Evolutionary conservation across 2,888 invertebrate genomes (phyloP).

Genomic region (Tanypteryx hageni): DNA sequence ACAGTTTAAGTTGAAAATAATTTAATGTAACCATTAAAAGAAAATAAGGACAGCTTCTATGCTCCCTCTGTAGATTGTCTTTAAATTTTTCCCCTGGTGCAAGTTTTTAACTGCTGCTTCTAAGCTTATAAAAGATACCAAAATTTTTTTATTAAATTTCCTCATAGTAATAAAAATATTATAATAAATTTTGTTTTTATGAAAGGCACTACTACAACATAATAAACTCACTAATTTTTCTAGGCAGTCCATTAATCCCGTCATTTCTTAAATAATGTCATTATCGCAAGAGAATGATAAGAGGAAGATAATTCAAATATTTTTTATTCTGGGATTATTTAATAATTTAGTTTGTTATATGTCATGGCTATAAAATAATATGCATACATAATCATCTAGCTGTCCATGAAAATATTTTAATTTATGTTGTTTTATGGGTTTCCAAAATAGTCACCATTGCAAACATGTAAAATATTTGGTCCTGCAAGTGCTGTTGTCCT

Average conservation of each 20-base stretch:
- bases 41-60: not conserved
- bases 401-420: constrained; percentile 61
- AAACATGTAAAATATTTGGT: constrained; percentile 59
- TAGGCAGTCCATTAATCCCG: constrained; percentile 56
- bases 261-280: constrained; percentile 24
- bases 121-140: constrained; percentile 62
- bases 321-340: constrained; percentile 49
- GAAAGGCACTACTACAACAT: constrained; percentile 61
- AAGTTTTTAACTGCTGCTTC: constrained; percentile 22
- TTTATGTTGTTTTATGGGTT: constrained; percentile 42
- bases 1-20: constrained; percentile 33
- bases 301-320: constrained; percentile 31
- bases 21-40: not conserved
- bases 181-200: constrained; percentile 45
- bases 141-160: constrained; percentile 25
- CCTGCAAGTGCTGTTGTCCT: constrained; percentile 55
- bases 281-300: constrained; percentile 49
- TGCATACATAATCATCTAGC: constrained; percentile 55
- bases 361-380: constrained; percentile 60
- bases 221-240: constrained; percentile 30
- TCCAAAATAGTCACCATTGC: constrained; percentile 60
- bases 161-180: constrained; percentile 43
- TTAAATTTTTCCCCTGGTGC: constrained; percentile 23
- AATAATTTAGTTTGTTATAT: constrained; percentile 52
- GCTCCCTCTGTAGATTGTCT: constrained; percentile 42